Evolutionary conservation across 2,888 invertebrate genomes (phyloP), one percentile per base, ranked within the genome.

Genomic region (Synanthedon myopaeformis): DNA sequence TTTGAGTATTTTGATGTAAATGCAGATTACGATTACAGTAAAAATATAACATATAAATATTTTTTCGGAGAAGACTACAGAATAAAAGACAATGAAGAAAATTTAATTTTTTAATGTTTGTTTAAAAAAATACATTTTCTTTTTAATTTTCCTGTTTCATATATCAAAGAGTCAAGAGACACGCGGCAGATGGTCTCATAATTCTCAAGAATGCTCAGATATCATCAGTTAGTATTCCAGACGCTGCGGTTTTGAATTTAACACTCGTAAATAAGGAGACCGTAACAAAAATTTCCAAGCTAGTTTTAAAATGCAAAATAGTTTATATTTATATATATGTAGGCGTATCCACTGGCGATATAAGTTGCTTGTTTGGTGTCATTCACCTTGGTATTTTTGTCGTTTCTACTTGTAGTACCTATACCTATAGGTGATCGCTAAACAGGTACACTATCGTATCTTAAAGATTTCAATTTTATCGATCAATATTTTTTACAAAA

Each of bases 341-440:
- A 60, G 61, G 58, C 56, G 57, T 57, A 55, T 42, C 67, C 63
- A 66, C 65, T 66, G 64, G 65, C 59, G 62, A 62, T 56, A 61
- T 62, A 63, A 67, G 63, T 23, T 66, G 63, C 60, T 61, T 57
- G 51, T 54, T 57, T 28, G 58, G 52, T 64, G 63, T 66, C 68
- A 60, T 64, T 69, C 61, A 67, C 64, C 66, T 59, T 52, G 10
- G 55, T 55, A 61, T 60, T 57, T 23, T 12, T 19, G 49, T 28
- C 35, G 51, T 41, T 10, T 35, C 35, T 35, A 35, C 35, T 35
- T 35, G 35, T 35, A 10, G 23, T 23, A 23, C 19, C 35, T 35
- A 35, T 35, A 14, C 11, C 6, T 48, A 11, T 17, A 45, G 35
- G 35, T 35, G 23, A 23, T 35, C 35, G 35, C 35, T 10, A 10